Base-by-base conservation (phyloP, 2,888 invertebrate species). In the Entomobrya proxima region DNA sequence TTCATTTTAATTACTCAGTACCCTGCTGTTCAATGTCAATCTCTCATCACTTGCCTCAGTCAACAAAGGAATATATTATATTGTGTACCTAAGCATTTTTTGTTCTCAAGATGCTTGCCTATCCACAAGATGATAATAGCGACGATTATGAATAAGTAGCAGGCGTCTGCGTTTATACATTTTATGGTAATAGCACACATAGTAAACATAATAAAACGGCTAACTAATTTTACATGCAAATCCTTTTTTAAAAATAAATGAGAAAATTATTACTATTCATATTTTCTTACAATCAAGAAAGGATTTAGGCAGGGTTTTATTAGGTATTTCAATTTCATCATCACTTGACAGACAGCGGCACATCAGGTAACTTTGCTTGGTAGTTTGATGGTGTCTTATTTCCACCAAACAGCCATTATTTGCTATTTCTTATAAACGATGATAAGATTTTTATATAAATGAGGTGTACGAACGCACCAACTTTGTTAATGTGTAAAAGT, bases 11-110 rank as follows among this genome's bases (percentile, higher is more conserved):
- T 84, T 84, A 84, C 84, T 78, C 78, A 78, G 27, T 50, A 77
- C 72, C 84, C 84, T 84, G 84, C 84, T 78, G 84, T 30, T 74
- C 72, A 77, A 84, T 84, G 84, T 84, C 84, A 84, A 84, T 84
- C 84, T 78, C 55, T 84, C 84, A 74, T 84, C 84, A 84, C 84
- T 74, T 74, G 72, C 58, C 27, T 61, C 81, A 81, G 74, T 81
- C 81, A 74, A 72, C 72, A 81, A 81, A 81, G 15, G 74, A 81
- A 81, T 74, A 74, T 30, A 58, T 72, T 72, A 80, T n/a, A n/a
- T 72, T 24, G 11, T 27, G 44, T 21, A 80, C 55, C 61, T 61
- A 50, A 64, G n/a, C n/a, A 50, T 32, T 35, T 58, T 27, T 5
- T n/a, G 40, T 61, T 21, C 44, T 77, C 40, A 72, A 72, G 18